Conservation (phyloP, 2,888 invertebrate species). For the Dioctria linearis region DNA sequence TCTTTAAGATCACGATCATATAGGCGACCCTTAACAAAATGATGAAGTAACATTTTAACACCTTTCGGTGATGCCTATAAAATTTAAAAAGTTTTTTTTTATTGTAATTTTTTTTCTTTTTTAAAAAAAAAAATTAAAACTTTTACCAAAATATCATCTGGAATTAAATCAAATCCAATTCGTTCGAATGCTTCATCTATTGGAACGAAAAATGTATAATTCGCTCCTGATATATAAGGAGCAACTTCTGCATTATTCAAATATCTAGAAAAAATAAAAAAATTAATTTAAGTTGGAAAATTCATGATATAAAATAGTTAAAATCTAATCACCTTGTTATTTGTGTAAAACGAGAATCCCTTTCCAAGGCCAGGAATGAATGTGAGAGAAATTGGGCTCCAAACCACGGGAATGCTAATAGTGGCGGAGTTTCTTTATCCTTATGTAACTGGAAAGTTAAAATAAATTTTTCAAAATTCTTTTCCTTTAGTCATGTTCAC, state of each 20-base stretch:
- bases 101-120: background rate
- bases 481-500: no score
- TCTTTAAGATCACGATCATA: conserved; percentile 75
- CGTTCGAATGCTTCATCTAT: conserved; percentile 78
- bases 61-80: conserved; percentile 73
- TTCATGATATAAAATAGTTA: background rate
- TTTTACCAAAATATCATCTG: conserved; percentile 72
- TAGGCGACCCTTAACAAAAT: conserved; percentile 76
- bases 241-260: conserved; percentile 77
- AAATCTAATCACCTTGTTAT: conserved; percentile 70
- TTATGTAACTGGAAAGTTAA: conserved; percentile 69
- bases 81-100: background rate
- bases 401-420: conserved; percentile 78
- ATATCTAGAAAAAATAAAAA: conserved; percentile 68
- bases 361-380: conserved; percentile 75
- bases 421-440: conserved; percentile 78
- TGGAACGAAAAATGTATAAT: conserved; percentile 81
- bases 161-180: conserved; percentile 74
- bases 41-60: conserved; percentile 75
- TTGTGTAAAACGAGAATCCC: conserved; percentile 74
- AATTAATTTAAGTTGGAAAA: no score
- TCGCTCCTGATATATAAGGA: conserved; percentile 76
- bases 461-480: conserved; percentile 30
- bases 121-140: no score
- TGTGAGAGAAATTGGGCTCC: conserved; percentile 78